A percentile compares a stretch with the other conserved stretches of the same genome.
Evolutionary conservation across 2,888 invertebrate species (phyloP).

Genomic region (Drosophila longiperda): DNA sequence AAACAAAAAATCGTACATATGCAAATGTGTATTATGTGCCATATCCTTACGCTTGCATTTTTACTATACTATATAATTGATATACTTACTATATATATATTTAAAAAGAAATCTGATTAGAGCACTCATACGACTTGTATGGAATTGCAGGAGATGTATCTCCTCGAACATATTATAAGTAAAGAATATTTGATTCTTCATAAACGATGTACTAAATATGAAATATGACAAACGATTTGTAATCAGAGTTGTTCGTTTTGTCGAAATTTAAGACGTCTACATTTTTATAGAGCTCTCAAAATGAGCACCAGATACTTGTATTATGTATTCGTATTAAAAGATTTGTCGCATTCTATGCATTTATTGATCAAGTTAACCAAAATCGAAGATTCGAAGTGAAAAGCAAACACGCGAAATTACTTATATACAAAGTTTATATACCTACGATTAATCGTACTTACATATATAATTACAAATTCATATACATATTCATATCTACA

Average conservation of each 20-base stretch:
- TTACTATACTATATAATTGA: conserved; percentile 51
- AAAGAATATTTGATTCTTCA: conserved; percentile 16
- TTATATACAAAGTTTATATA: conserved; percentile 75
- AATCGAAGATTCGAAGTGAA: conserved; percentile 21
- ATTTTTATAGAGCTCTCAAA: conserved; percentile 41
- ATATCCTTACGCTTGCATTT: conserved; percentile 78
- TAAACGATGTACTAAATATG: conserved; percentile 15
- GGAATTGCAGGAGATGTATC: conserved; percentile 6
- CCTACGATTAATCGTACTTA: conserved; percentile 45
- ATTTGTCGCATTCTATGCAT: conserved; percentile 77
- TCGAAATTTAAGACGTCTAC: conserved; percentile 10
- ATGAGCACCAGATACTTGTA: conserved; percentile 30
- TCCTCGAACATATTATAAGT: conserved; percentile 3
- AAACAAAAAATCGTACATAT: conserved; percentile 45
- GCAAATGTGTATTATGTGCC: conserved; percentile 72
- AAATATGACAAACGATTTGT: conserved; percentile 11
- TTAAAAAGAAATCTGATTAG: background rate
- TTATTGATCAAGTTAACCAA: conserved; percentile 64
- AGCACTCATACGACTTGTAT: conserved; percentile 16
- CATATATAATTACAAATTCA: conserved; percentile 55
- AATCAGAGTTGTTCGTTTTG: conserved; percentile 27
- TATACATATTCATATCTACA: conserved; percentile 66
- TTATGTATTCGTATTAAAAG: conserved; percentile 50
- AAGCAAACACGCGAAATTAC: conserved; percentile 35
- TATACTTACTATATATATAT: conserved; percentile 29